These are phyloP conservation scores for Lycia hirtaria DNA, from an alignment of 2,888 invertebrate species.

Conservation along the genomic window DNA sequence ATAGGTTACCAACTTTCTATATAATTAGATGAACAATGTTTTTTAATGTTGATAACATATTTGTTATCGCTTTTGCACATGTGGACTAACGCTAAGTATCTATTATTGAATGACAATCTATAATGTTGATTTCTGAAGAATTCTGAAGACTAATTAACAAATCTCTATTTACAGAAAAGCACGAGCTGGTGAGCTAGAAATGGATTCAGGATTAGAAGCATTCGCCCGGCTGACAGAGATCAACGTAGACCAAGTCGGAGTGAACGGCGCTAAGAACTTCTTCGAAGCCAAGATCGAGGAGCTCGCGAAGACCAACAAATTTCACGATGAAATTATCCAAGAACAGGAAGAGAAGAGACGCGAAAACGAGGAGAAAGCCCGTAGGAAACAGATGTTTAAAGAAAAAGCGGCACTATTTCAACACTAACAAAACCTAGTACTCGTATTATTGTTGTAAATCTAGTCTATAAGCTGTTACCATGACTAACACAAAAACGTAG, in stretches of 20 bases:
- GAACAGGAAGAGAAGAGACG: constrained; percentile 95
- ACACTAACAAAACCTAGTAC: constrained; percentile 58
- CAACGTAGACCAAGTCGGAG: constrained; percentile 97
- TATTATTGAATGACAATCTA: no score
- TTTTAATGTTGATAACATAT: no score
- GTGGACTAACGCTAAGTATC: no score
- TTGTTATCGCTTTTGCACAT: no score
- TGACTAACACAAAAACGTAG: constrained; percentile 54
- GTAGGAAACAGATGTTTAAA: constrained; percentile 93
- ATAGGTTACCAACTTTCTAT: no score
- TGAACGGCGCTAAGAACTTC: constrained; percentile 97
- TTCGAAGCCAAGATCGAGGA: constrained; percentile 98
- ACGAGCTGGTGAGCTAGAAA: constrained; percentile 94
- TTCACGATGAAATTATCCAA: constrained; percentile 95
- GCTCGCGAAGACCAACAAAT: constrained; percentile 92
- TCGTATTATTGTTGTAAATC: constrained; percentile 49
- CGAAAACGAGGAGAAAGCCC: constrained; percentile 93
- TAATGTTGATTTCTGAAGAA: no score
- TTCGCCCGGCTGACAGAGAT: constrained; percentile 95
- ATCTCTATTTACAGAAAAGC: constrained; percentile 88
- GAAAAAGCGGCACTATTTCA: constrained; percentile 94
- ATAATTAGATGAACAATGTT: no score
- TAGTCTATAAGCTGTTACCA: constrained; percentile 83
- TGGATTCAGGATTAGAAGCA: constrained; percentile 94
- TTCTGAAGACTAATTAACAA: no score